Conservation (phyloP, 2,113 vertebrate species). For the Myotis davidii region DNA sequence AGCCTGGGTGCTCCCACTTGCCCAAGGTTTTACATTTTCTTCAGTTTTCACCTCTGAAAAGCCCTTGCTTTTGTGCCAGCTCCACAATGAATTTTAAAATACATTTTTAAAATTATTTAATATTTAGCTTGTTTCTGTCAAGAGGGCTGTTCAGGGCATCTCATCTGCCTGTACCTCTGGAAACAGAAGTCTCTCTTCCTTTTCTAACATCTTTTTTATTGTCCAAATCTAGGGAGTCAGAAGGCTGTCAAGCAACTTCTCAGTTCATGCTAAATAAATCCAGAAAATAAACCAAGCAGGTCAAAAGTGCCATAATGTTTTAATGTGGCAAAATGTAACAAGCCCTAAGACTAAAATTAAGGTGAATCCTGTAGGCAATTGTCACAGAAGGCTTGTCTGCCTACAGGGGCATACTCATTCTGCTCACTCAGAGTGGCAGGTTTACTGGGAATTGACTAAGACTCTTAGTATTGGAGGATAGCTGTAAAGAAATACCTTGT, state of each 20-base stretch:
- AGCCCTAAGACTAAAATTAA: not conserved
- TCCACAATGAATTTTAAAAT: not conserved
- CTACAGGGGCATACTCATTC: not conserved
- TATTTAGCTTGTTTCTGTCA: not conserved
- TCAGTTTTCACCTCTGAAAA: not conserved
- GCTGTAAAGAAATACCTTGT: not conserved
- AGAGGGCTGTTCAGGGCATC: not conserved
- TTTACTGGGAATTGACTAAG: not conserved
- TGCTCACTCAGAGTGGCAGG: not conserved
- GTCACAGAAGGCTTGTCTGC: not conserved
- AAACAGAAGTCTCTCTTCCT: not conserved
- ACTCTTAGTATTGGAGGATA: not conserved
- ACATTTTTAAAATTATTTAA: not conserved
- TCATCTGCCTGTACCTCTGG: not conserved
- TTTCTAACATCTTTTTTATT: not conserved
- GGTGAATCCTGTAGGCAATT: not conserved
- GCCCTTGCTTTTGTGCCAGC: not conserved
- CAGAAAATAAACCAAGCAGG: slow-evolving; percentile 33
- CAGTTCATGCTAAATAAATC: not conserved
- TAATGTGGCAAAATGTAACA: not conserved
- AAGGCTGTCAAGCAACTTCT: not conserved
- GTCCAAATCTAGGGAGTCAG: not conserved
- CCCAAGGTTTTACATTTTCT: not conserved
- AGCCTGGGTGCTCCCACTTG: not conserved
- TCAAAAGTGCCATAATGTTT: not conserved